Evolutionary conservation across 2,797 vertebrate species (phyloP), one percentile per base, ranked within the genome.

Genomic region (Cercopithecus diana): DNA sequence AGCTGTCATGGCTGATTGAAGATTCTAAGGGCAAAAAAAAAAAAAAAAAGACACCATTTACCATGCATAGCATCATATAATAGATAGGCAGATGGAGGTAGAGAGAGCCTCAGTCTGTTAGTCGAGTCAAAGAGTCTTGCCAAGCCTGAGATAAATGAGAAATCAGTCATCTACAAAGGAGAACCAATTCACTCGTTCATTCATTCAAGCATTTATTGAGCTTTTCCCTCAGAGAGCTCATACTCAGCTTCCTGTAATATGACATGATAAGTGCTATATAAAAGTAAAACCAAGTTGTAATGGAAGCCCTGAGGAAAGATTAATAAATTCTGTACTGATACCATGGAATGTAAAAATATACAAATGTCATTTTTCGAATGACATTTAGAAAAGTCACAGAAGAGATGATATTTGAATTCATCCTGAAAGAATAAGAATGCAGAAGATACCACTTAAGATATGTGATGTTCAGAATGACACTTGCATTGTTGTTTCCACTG

Each of bases 321-420:
- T 33, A 96, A 88, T 55, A 75, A 55, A 79, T 90, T 82, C 41
- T 91, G 41, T 33, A 52, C 36, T 41, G 11, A n/a, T 58, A 64
- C 9, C 26, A 8, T 0, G 39, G 52, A 92, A 88, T 81, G 33
- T 87, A 92, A 88, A 95, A 96, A 73, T 61, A 84, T 19, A 93
- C 50, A 92, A 95, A 93, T 88, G 80, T 39, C 75, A 93, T 89
- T 93, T 93, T 94, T 96, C 48, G 77, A 86, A 39, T 58, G 92
- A 84, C 93, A 95, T 97, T 96, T 90, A 86, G 64, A 85, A 90
- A 97, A 92, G 67, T 39, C 89, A 95, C 20, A 36, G 26, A 93
- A 95, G 57, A 82, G 41, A 82, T 73, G 76, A 81, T 52, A 75
- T 87, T 88, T 88, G 55, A 94, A 22, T 79, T 84, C 22, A 72